phyloP scores from a whole-genome alignment of 2,888 invertebrate genomes.

The Unio delphinus region DNA sequence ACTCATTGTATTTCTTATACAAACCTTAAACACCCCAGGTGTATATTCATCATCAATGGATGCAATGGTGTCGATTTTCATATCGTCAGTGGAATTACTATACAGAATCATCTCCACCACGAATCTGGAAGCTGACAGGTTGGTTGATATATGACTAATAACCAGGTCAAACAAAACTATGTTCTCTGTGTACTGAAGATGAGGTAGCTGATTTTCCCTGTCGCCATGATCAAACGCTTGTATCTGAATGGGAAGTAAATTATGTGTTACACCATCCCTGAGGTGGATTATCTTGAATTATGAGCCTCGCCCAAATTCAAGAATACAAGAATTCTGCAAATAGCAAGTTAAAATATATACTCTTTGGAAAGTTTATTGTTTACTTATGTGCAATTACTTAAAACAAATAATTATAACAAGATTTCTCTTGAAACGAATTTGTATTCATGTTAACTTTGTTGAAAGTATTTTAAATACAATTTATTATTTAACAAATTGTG shows the following conservation, averaged over 20 bases:
- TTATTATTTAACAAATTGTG: too few species aligned
- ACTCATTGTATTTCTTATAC: not conserved
- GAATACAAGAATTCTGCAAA: too few species aligned
- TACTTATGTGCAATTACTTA: too few species aligned
- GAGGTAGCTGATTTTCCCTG: slow-evolving; percentile 76
- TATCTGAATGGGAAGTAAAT: slow-evolving; percentile 72
- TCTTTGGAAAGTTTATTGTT: too few species aligned
- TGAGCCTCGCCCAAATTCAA: too few species aligned
- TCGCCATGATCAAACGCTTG: slow-evolving; percentile 73
- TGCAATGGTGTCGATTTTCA: slow-evolving; percentile 73
- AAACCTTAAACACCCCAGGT: slow-evolving; percentile 82
- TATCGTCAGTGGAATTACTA: slow-evolving; percentile 64
- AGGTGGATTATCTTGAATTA: too few species aligned
- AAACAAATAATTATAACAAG: too few species aligned
- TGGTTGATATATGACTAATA: slow-evolving; percentile 74
- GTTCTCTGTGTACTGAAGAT: slow-evolving; percentile 79
- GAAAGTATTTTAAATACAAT: too few species aligned
- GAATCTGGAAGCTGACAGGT: slow-evolving; percentile 74
- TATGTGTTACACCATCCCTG: not conserved
- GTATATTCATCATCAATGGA: slow-evolving; percentile 82
- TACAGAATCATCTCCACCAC: slow-evolving; percentile 77
- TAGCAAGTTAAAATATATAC: too few species aligned
- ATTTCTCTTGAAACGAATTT: too few species aligned
- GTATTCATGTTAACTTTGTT: too few species aligned
- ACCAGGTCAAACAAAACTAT: slow-evolving; percentile 78